phyloP scores from a whole-genome alignment of 1,140 invertebrate genomes.

The Colletes gigas region DNA sequence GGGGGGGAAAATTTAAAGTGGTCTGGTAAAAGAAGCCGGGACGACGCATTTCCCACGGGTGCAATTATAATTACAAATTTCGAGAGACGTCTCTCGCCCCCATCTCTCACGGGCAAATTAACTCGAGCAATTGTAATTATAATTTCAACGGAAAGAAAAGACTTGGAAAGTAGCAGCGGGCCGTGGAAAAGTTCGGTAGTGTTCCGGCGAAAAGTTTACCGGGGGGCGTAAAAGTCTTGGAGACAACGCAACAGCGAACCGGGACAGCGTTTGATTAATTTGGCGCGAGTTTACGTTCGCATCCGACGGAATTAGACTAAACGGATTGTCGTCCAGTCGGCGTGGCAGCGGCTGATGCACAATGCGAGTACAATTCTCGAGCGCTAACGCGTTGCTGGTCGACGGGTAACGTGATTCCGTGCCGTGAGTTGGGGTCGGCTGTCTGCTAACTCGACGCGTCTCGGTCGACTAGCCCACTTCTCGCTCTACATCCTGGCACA shows the following conservation, averaged over 20 bases:
- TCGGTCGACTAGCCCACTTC: constrained; percentile 51
- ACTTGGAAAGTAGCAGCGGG: constrained; percentile 23
- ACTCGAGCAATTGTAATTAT: constrained; percentile 41
- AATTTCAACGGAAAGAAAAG: constrained; percentile 33
- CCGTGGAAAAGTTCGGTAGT: background rate
- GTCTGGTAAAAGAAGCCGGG: background rate
- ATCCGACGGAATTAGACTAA: constrained; percentile 77
- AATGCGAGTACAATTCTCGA: constrained; percentile 74
- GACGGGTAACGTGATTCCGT: constrained; percentile 77
- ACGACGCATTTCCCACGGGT: constrained; percentile 11
- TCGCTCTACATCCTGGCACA: constrained; percentile 18
- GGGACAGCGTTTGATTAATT: constrained; percentile 62
- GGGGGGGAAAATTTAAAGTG: constrained; percentile 19
- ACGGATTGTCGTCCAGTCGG: constrained; percentile 75
- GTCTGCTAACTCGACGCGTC: constrained; percentile 71
- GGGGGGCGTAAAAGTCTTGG: background rate
- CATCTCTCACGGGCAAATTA: constrained; percentile 3
- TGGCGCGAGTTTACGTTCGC: constrained; percentile 66
- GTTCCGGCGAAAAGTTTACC: background rate
- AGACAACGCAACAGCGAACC: background rate
- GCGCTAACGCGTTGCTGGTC: constrained; percentile 70
- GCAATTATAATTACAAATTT: constrained; percentile 47
- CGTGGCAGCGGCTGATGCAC: constrained; percentile 68
- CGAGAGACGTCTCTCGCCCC: background rate
- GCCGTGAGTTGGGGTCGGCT: constrained; percentile 70